Evolutionary conservation across 2,888 invertebrate species (phyloP).

Genomic region (Idaea straminata): DNA sequence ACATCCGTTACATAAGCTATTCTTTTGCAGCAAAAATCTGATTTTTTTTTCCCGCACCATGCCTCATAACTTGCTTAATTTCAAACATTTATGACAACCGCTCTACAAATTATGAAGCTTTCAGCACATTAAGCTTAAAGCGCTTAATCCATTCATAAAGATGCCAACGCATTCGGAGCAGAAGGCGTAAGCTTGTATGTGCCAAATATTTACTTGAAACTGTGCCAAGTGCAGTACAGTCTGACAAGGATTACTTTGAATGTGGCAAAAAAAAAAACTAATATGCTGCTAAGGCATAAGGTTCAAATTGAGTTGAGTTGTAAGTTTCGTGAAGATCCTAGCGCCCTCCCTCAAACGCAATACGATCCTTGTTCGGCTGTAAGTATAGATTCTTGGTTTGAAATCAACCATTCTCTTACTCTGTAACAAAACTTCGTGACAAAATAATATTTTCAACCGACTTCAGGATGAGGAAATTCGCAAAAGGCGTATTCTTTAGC

Average conservation of each 20-base stretch:
- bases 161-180: neutral
- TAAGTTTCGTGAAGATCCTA: neutral
- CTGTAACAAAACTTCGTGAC: neutral
- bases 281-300: neutral
- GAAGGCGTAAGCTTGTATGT: conserved; percentile 1
- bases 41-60: neutral
- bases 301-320: neutral
- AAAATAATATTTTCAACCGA: no score
- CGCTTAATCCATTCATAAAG: conserved; percentile 10
- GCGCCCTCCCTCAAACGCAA: neutral
- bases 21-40: neutral
- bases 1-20: no score
- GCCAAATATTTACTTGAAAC: conserved; percentile 19
- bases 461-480: no score
- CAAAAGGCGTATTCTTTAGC: no score
- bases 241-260: neutral
- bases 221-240: conserved; percentile 17
- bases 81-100: neutral
- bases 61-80: neutral
- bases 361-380: neutral
- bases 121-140: conserved; percentile 7
- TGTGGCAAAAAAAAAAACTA: neutral
- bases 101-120: neutral
- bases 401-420: neutral
- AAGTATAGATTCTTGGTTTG: neutral